Evolutionary conservation across 2,113 vertebrate genomes (phyloP), one percentile per base, ranked within the genome.

Genomic region (Cynocephalus volans): DNA sequence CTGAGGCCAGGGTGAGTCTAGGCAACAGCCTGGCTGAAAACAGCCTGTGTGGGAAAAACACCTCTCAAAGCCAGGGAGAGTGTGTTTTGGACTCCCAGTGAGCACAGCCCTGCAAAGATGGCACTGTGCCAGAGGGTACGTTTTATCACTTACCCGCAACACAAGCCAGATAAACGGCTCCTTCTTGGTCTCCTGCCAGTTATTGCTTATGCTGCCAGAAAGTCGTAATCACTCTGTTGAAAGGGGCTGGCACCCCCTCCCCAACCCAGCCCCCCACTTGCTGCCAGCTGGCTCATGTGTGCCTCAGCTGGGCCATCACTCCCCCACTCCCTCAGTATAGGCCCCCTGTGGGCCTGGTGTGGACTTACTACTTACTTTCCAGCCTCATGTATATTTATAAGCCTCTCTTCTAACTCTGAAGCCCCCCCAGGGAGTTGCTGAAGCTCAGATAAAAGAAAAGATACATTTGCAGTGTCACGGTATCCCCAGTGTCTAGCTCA

Each of bases 171-270:
- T 98, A 93, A 97, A 97, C 56, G 85, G 97, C 75, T 96, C 96
- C 96, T 98, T 98, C 96, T 98, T 98, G 96, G 97, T 95, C 87
- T 95, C 96, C 93, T 96, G 96, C 98, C 98, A 98, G 83, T 95
- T 93, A 95, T 72, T 93, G 93, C 97, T 97, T 69, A 28, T 33
- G 90, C 72, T 98, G 97, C 98, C 98, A 98, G 98, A 96, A 98
- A 98, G 93, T 98, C 97, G 98, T 97, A 95, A 98, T 98, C 97
- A 95, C 23, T 84, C 97, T 97, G 92, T 89, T 97, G 95, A 96
- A 98, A 95, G 96, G 83, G 96, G 56, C 93, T 33, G 70, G 80
- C 62, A 95, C 88, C 96, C 95, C 54, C 58, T 88, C 88, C 88
- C 77, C n/a, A 2, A 15, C 50, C 28, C 8, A 9, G 14, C 6